These are phyloP conservation scores for Litocranius walleri DNA, from an alignment of 2,113 vertebrate genomes.

Conservation along the genomic window DNA sequence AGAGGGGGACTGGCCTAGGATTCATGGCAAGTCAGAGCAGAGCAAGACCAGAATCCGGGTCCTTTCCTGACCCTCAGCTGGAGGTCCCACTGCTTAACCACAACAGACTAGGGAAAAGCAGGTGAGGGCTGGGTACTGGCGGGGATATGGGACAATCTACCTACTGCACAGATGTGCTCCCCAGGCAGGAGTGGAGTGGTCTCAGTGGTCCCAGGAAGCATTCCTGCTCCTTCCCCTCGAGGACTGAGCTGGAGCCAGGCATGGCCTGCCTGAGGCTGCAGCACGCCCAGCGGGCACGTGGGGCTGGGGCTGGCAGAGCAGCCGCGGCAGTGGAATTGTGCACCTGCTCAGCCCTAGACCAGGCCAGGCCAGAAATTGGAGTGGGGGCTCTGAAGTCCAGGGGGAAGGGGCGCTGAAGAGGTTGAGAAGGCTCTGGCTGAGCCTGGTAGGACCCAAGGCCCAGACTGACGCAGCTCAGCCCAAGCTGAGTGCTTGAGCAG, in stretches of 20 bases:
- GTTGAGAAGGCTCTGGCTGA: background rate
- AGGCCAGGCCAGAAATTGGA: background rate
- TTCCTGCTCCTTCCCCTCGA: background rate
- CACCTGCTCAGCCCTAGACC: background rate
- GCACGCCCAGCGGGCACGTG: background rate
- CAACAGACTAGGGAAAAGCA: background rate
- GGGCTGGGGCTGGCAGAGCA: background rate
- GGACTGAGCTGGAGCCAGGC: background rate
- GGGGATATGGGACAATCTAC: background rate
- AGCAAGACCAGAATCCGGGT: background rate
- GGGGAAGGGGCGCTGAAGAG: background rate
- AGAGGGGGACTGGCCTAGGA: background rate
- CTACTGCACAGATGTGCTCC: background rate
- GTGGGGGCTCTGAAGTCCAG: background rate
- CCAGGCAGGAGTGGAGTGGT: background rate
- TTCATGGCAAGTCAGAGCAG: background rate
- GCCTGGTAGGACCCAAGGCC: background rate
- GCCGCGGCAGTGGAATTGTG: accelerated
- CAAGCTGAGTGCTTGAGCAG: background rate
- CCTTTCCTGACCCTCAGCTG: background rate
- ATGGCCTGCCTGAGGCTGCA: background rate
- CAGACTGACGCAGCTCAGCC: background rate
- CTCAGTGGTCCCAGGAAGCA: background rate
- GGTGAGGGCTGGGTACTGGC: background rate
- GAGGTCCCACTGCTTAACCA: background rate